Base-by-base conservation (phyloP, 1,140 invertebrate genomes). In the Heliconius melpomene region DNA sequence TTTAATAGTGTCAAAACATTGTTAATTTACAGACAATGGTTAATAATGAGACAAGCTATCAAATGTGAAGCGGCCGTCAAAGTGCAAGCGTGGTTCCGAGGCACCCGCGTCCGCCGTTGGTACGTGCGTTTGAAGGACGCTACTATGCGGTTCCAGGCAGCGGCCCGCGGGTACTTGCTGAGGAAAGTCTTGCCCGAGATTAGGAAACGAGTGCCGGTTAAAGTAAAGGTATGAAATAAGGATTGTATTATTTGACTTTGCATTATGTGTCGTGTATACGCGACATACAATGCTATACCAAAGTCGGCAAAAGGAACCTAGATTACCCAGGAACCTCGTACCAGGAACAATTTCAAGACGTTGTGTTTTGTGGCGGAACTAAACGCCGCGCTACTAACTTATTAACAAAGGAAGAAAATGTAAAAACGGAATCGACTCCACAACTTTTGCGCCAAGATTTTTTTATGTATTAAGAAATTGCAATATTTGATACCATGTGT, bases 11-110 rank as follows among this genome's bases (percentile, higher is more conserved):
- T 29, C 3, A 16, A 26, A 0, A 66, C n/a, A 29, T 26, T 16
- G 0, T 26, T 9, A 23, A 60, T 66, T 29, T 29, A 60, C 60
- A 95, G 94, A 60, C 93, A 94, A 81, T 94, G 93, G 93, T 80
- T 93, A 26, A 78, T 80, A 13, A 73, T 83, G 13, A 89, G 93
- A 0, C 87, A 91, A 85, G 60, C 26, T 16, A 66, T 66, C 11
- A 66, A 66, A 29, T 66, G 60, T 29, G 92, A 96, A 29, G 97
- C 98, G 3, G 97, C 97, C 1, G 93, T 96, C 16, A 96, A 96
- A 72, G 97, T 99, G 78, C 98, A 98, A 88, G 95, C 96, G 71
- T 95, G 95, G 71, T 98, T 97, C 97, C 93, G 97, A 79, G 95
- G 96, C 13, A 96, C 96, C 83, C 95, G 95, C 75, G 95, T 95